Evolutionary conservation across 1,140 invertebrate species (phyloP).

Genomic region (Leguminivora glycinivorella): DNA sequence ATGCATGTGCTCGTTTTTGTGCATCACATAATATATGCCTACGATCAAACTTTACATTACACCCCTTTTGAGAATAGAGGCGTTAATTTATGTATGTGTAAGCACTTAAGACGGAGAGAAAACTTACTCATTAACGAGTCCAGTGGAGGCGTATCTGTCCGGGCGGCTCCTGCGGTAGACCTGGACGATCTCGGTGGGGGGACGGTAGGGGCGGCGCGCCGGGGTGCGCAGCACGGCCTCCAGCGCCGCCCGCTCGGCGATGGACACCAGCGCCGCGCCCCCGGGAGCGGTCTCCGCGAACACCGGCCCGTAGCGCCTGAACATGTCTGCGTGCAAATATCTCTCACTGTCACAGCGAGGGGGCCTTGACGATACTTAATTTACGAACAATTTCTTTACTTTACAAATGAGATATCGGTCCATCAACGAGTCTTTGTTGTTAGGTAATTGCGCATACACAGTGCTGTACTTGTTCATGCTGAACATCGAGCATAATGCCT

Average conservation of each 20-base stretch:
- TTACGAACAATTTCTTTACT: neutral
- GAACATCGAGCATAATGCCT: too few relatives aligned
- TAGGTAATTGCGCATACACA: too few relatives aligned
- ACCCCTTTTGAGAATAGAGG: too few relatives aligned
- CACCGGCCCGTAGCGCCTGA: conserved; percentile 85
- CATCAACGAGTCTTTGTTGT: neutral
- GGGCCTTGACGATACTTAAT: conserved; percentile 28
- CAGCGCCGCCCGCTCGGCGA: conserved; percentile 88
- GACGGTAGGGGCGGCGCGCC: conserved; percentile 88
- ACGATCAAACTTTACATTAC: too few relatives aligned
- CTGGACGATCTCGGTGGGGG: conserved; percentile 90
- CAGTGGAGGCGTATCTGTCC: conserved; percentile 89
- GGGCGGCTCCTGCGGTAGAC: conserved; percentile 86
- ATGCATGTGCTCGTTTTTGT: too few relatives aligned
- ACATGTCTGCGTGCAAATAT: conserved; percentile 82
- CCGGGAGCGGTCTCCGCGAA: conserved; percentile 88
- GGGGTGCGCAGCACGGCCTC: conserved; percentile 86
- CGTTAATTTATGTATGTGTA: too few relatives aligned
- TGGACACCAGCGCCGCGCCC: conserved; percentile 86
- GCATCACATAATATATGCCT: too few relatives aligned
- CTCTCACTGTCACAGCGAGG: conserved; percentile 63
- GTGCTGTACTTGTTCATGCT: too few relatives aligned
- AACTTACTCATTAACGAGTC: conserved; percentile 88
- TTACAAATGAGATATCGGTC: neutral
- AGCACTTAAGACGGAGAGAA: neutral